Base-by-base conservation (phyloP, 2,113 vertebrate species). In the Danionella cerebrum region DNA sequence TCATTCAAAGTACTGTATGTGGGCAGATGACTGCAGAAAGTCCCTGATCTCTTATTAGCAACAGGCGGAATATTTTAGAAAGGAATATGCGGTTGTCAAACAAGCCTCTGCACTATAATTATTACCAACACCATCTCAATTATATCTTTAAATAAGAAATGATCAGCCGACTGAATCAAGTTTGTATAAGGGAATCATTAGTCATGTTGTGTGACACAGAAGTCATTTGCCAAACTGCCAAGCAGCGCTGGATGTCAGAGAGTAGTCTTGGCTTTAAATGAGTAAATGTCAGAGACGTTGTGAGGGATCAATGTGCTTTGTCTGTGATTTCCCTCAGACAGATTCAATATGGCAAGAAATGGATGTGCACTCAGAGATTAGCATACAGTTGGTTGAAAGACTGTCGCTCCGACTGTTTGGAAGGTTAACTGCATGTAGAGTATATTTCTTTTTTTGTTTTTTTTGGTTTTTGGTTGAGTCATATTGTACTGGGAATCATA, bases 121-220 rank as follows among this genome's bases (percentile, higher is more conserved):
- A 59, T 41, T 59, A 27, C 22, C n/a, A 59, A 29, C 57, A 44
- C 14, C 57, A 44, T 8, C 24, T 44, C 57, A 60, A 31, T 60
- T 60, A 44, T 13, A 16, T 60, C 16, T 44, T 44, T 60, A 44
- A 44, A 31, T 60, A 5, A 13, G 58, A 60, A 45, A 45, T 44
- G 58, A 60, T 60, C 25, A 44, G 10, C 58, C 58, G 24, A 45
- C 57, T 13, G 39, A 60, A 44, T 60, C 24, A 44, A 60, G 25
- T 45, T 21, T 19, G 39, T 45, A n/a, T n/a, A 44, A 45, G 39
- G 12, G 24, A 60, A 19, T 60, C 25, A 60, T 60, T 60, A 60
- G 39, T 60, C 39, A 33, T 42, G 39, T 33, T 60, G 41, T 13
- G 16, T 45, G 41, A 44, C 2, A 12, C 10, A 19, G 4, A 11